phyloP scores from a whole-genome alignment of 2,888 invertebrate species.

The Volucella zonaria region DNA sequence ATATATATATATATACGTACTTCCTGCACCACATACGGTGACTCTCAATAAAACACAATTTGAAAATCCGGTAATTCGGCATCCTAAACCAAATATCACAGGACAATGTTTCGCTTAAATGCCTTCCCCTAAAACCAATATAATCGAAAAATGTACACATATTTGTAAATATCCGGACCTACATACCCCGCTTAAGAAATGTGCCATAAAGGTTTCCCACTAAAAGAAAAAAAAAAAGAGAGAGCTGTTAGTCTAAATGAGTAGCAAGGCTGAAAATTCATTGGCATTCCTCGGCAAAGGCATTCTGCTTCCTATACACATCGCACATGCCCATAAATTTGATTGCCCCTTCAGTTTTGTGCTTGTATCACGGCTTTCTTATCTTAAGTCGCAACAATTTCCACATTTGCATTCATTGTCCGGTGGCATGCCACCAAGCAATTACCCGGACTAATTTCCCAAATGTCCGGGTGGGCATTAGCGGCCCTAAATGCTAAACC shows the following conservation, averaged over 20 bases:
- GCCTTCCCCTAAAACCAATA: too few species aligned
- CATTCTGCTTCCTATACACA: conserved; percentile 3
- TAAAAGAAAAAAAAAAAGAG: conserved; percentile 14
- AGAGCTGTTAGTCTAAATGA: conserved; percentile 41
- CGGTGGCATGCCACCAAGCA: conserved; percentile 80
- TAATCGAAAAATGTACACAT: too few species aligned
- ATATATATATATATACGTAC: too few species aligned
- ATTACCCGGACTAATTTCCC: conserved; percentile 76
- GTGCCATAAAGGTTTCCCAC: not conserved
- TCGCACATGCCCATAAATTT: conserved; percentile 64
- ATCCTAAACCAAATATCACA: too few species aligned
- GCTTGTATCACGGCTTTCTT: conserved; percentile 76
- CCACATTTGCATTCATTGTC: conserved; percentile 80
- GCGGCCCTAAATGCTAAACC: conserved; percentile 47
- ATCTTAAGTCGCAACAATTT: conserved; percentile 82
- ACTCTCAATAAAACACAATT: too few species aligned
- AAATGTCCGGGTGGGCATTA: conserved; percentile 65
- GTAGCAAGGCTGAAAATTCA: conserved; percentile 21
- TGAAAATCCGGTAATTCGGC: too few species aligned
- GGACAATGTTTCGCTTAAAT: too few species aligned
- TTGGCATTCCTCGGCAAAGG: conserved; percentile 9
- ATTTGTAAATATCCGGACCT: too few species aligned
- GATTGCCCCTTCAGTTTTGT: conserved; percentile 69
- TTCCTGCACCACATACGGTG: too few species aligned
- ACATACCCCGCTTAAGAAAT: not conserved